Conservation (phyloP, 2,113 vertebrate genomes). For the Erythrolamprus reginae region DNA sequence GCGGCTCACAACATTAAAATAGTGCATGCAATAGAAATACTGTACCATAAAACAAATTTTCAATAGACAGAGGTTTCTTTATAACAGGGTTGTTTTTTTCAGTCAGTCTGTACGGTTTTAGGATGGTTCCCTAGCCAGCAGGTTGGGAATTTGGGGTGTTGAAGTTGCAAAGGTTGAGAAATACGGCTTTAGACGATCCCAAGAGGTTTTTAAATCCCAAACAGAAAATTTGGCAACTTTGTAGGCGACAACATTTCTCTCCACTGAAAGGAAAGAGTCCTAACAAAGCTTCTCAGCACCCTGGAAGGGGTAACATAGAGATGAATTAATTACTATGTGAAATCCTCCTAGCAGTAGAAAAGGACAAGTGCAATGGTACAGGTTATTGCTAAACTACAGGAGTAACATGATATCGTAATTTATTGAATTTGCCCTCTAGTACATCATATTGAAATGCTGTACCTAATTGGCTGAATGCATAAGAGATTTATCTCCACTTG, state of each 20-base stretch:
- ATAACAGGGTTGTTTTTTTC: not conserved
- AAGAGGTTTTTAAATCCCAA: not conserved
- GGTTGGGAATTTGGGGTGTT: not conserved
- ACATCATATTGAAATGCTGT: not conserved
- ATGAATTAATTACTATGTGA: not conserved
- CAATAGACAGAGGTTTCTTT: not conserved
- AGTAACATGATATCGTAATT: not conserved
- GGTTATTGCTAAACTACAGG: not conserved
- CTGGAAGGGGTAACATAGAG: not conserved
- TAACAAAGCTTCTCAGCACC: not conserved
- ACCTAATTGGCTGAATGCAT: not conserved
- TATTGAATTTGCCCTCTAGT: not conserved
- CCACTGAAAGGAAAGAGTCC: not conserved
- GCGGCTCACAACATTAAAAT: no score
- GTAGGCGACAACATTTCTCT: not conserved
- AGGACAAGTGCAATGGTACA: not conserved
- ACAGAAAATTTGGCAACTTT: not conserved
- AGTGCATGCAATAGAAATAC: not conserved
- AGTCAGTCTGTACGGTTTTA: not conserved
- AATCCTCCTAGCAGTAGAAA: not conserved
- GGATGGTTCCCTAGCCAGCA: not conserved
- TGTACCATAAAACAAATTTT: not conserved
- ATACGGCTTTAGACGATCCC: not conserved
- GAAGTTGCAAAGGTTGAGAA: not conserved
- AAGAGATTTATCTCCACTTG: not conserved